Evolutionary conservation across 1,140 invertebrate species (phyloP).

Genomic region (Trissolcus basalis): DNA sequence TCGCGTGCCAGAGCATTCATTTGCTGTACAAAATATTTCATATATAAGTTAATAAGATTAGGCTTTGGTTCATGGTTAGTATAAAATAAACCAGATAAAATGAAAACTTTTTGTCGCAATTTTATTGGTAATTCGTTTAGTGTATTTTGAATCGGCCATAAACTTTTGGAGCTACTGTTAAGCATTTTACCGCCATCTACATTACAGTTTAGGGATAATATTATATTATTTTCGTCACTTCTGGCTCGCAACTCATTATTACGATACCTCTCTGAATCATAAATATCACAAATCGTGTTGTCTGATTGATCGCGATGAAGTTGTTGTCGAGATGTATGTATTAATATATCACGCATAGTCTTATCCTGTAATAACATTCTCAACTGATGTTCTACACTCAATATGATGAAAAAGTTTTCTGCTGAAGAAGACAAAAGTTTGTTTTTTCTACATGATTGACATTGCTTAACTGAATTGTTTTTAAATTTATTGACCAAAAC

Average conservation of each 20-base stretch:
- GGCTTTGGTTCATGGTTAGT: conserved; percentile 10
- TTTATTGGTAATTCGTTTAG: conserved; percentile 13
- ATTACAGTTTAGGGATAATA: conserved; percentile 13
- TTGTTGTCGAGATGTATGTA: too few relatives aligned
- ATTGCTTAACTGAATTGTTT: background rate
- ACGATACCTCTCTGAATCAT: background rate
- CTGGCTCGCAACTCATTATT: conserved; percentile 5
- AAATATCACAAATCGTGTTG: background rate
- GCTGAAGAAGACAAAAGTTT: conserved; percentile 1
- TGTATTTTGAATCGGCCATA: conserved; percentile 13
- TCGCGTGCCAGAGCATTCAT: conserved; percentile 17
- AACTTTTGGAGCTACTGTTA: conserved; percentile 20
- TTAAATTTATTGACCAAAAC: conserved; percentile 1
- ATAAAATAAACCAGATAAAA: conserved; percentile 9
- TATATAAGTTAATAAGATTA: conserved; percentile 10
- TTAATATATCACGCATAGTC: conserved; percentile 3
- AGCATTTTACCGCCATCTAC: conserved; percentile 21
- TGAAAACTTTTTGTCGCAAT: conserved; percentile 12
- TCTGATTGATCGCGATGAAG: background rate
- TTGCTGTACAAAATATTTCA: conserved; percentile 32
- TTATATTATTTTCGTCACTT: conserved; percentile 3
- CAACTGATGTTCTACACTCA: conserved; percentile 9
- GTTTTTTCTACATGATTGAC: conserved; percentile 1
- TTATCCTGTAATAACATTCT: conserved; percentile 11
- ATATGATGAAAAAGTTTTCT: background rate